phyloP scores from a whole-genome alignment of 2,888 invertebrate genomes.

The Daptonema setosum region DNA sequence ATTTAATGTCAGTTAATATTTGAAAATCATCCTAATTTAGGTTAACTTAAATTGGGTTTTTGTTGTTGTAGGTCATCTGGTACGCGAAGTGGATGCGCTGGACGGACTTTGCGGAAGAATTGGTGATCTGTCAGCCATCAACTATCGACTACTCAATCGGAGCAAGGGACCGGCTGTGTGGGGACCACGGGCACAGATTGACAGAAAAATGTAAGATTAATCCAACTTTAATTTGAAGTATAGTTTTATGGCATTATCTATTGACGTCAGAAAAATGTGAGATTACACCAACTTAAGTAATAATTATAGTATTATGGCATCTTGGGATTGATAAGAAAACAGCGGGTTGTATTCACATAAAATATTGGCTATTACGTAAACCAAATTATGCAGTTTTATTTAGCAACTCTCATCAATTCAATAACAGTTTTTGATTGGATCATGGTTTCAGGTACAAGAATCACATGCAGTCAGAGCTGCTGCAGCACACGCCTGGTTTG shows the following conservation, averaged over 20 bases:
- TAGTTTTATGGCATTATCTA: no score
- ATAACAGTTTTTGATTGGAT: no score
- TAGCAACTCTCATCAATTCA: no score
- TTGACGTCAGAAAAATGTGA: no score
- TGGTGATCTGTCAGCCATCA: conserved; percentile 39
- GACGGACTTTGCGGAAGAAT: conserved; percentile 60
- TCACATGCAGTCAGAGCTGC: conserved; percentile 41
- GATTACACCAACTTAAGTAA: no score
- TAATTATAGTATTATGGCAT: no score
- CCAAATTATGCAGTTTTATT: no score
- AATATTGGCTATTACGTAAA: no score
- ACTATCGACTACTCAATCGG: conserved; percentile 45
- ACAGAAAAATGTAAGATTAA: conserved; percentile 38
- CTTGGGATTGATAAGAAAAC: no score
- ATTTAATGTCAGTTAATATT: neutral
- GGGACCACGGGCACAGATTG: conserved; percentile 69
- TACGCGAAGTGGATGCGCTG: conserved; percentile 64
- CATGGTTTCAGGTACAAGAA: conserved; percentile 43
- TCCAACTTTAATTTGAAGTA: no score
- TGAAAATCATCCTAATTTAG: conserved; percentile 12
- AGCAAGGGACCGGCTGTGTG: conserved; percentile 67
- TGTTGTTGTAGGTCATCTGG: conserved; percentile 44
- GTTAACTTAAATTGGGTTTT: neutral
- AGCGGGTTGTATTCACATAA: no score
- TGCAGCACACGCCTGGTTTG: conserved; percentile 32